Conservation (phyloP, 2,797 vertebrate species). For the Melanotaenia pygmaea region DNA sequence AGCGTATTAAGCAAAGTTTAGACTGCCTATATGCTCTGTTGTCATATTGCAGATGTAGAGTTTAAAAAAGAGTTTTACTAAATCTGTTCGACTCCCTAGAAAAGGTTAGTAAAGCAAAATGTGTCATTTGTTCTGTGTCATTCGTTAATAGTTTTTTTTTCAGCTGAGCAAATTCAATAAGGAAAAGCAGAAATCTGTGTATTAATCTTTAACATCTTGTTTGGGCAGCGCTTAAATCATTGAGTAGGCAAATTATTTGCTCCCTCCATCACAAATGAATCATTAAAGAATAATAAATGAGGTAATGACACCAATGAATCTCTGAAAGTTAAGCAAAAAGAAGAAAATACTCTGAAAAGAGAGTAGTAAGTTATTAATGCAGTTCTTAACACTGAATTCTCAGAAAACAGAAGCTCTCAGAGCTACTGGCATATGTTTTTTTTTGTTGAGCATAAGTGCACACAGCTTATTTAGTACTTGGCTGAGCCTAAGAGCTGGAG, state of each 20-base stretch:
- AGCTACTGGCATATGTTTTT: background rate
- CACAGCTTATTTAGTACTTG: too few relatives aligned
- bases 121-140: background rate
- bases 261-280: constrained; percentile 25
- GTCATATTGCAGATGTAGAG: background rate
- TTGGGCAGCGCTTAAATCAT: constrained; percentile 32
- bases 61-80: background rate
- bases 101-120: background rate
- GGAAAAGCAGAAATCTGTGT: background rate
- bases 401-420: background rate
- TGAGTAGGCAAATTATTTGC: constrained; percentile 23
- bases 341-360: background rate
- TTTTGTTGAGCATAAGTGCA: background rate
- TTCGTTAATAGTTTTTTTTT: background rate
- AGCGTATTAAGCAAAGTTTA: background rate
- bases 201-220: constrained; percentile 44
- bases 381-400: background rate
- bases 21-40: background rate
- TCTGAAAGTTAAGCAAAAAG: constrained; percentile 3
- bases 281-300: constrained; percentile 39
- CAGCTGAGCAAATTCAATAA: background rate
- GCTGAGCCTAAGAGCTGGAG: too few relatives aligned
- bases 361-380: constrained; percentile 7
- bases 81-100: background rate
- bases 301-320: background rate